phyloP scores from a whole-genome alignment of 1,140 invertebrate genomes.

The Telenomus remus region DNA sequence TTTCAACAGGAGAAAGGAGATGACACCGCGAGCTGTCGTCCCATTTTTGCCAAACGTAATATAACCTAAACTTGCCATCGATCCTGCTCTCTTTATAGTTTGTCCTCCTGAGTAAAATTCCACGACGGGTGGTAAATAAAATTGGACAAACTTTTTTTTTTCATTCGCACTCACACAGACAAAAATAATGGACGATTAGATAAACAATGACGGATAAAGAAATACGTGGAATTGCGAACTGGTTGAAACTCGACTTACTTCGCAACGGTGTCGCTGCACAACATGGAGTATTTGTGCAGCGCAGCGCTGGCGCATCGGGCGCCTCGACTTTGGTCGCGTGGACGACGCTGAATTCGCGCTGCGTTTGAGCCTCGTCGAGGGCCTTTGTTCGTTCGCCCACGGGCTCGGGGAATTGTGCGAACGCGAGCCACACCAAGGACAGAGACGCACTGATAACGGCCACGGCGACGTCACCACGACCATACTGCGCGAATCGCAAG shows the following conservation, averaged over 20 bases:
- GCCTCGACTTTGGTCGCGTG: conserved; percentile 1
- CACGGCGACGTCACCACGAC: conserved; percentile 32
- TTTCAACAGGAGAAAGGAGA: neutral
- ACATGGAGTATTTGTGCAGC: conserved; percentile 12
- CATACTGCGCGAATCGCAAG: conserved; percentile 19
- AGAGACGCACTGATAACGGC: conserved; percentile 44
- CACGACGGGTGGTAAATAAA: no score
- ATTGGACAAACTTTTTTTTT: neutral
- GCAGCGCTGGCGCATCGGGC: conserved; percentile 10
- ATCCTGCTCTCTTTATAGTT: neutral
- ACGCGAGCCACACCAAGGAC: conserved; percentile 28
- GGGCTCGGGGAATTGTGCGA: neutral
- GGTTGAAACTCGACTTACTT: conserved; percentile 20
- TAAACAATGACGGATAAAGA: conserved; percentile 3
- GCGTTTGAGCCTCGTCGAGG: neutral
- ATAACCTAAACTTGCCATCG: conserved; percentile 4
- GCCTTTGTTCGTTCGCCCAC: no score
- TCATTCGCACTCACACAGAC: neutral
- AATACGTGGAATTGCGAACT: neutral
- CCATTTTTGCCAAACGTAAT: conserved; percentile 5
- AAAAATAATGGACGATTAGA: neutral
- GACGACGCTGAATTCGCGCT: conserved; percentile 1
- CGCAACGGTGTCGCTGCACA: conserved; percentile 20
- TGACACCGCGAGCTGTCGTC: neutral
- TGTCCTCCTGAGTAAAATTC: no score